Percentiles rank a stretch among this genome's conserved stretches.
phyloP scores from a whole-genome alignment of 92 coral and sea anemone species.

The Phenganax marumi region DNA sequence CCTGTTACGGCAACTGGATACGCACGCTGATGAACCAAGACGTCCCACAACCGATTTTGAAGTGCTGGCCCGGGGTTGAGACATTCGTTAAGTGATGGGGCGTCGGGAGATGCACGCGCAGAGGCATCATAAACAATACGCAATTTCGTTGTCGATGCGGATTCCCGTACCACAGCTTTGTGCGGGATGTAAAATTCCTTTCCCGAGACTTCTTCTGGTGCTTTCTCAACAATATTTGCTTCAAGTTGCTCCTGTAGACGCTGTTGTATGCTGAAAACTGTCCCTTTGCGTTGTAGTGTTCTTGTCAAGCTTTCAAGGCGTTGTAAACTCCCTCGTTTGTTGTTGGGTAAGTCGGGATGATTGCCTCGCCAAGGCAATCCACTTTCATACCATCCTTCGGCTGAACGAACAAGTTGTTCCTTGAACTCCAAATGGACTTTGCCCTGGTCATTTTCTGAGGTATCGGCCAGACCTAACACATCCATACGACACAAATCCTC shows the following conservation, averaged over 20 bases:
- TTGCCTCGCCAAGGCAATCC: conserved; percentile 39
- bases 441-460: conserved; percentile 21
- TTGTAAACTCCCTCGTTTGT: conserved; percentile 7
- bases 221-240: background rate
- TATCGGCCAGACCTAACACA: conserved; percentile 28
- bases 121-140: background rate
- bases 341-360: conserved; percentile 30
- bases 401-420: conserved; percentile 26
- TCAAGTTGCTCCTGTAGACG: background rate
- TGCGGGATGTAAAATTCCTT: background rate
- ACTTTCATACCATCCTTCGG: conserved; percentile 38
- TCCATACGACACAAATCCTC: conserved; percentile 27
- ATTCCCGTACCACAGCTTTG: conserved; percentile 1
- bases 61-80: background rate
- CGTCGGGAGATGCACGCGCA: background rate
- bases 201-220: background rate
- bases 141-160: background rate
- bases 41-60: background rate
- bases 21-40: background rate
- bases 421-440: conserved; percentile 32
- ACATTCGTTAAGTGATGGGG: background rate
- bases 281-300: background rate
- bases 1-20: background rate
- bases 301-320: conserved; percentile 13
- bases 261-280: background rate